Evolutionary conservation across 2,113 vertebrate species (phyloP).

Genomic region (Microcebus lehilahytsara): DNA sequence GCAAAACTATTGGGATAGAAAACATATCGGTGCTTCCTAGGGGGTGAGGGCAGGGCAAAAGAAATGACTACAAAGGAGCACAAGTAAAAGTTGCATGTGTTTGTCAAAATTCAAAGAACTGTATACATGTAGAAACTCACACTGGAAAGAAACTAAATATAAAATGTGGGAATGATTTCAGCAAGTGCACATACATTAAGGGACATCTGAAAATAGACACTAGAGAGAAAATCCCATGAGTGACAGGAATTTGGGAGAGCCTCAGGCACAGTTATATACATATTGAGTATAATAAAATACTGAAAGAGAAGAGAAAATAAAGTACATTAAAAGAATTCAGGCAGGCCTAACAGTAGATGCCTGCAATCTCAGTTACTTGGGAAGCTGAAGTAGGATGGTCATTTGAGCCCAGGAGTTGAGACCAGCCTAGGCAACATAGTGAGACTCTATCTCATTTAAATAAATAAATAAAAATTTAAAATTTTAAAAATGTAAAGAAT

Average conservation of each 20-base stretch:
- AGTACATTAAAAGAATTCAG: too few relatives aligned
- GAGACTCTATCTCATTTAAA: too few relatives aligned
- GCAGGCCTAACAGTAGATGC: too few relatives aligned
- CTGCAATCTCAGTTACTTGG: too few relatives aligned
- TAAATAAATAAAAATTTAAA: too few relatives aligned
- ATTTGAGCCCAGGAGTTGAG: too few relatives aligned
- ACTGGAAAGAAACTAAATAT: neutral
- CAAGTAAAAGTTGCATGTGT: neutral
- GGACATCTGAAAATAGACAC: neutral
- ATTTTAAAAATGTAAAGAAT: conserved; percentile 1
- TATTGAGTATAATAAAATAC: neutral
- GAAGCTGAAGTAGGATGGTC: too few relatives aligned
- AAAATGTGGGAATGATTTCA: too few relatives aligned
- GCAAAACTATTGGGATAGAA: neutral
- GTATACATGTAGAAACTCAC: neutral
- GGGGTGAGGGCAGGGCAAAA: neutral
- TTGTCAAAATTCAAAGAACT: conserved; percentile 17
- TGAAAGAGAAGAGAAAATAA: too few relatives aligned
- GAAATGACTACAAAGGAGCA: neutral
- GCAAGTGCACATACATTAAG: too few relatives aligned
- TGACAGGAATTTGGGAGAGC: neutral
- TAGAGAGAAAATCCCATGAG: neutral
- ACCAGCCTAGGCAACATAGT: too few relatives aligned
- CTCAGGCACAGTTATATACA: neutral
- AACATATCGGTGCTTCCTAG: neutral